Evolutionary conservation across 1,140 invertebrate genomes (phyloP), one percentile per base, ranked within the genome.

Genomic region (Choristoneura fumiferana): DNA sequence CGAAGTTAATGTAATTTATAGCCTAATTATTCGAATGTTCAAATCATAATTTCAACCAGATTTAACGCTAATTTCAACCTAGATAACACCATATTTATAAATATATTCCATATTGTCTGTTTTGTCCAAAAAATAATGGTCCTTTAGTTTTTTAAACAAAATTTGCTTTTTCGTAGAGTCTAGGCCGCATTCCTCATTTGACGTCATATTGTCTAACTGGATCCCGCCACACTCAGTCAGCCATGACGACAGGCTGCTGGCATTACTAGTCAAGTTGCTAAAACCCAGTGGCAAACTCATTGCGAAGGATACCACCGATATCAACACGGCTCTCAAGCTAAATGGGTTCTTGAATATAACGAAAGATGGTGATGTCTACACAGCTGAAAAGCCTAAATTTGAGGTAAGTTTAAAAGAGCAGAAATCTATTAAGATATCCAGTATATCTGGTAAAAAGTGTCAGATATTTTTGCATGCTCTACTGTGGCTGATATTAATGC

Each of bases 351-450:
- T 92, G 35, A 90, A 93, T 71, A 80, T 92, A 4, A 65, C 62
- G 13, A 84, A 80, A 58, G 68, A 77, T 49, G 55, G 78, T 13
- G 82, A 76, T 76, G 71, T 93, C 55, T 80, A 73, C 63, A 69
- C 87, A 14, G 91, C 90, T 34, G 84, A 91, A 52, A 95, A 95
- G 86, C 93, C 93, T 15, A 89, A 91, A 57, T 95, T 93, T 84
- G 92, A 94, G 86, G 90, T 93, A 67, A 92, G 92, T 37, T 15
- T 34, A 6, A 29, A 29, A 6, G 22, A 29, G n/a, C n/a, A n/a
- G n/a, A n/a, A n/a, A n/a, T n/a, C n/a, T n/a, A n/a, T n/a, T n/a
- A n/a, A n/a, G n/a, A n/a, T n/a, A n/a, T n/a, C n/a, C n/a, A n/a
- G n/a, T n/a, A n/a, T n/a, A n/a, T n/a, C n/a, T n/a, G n/a, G n/a